Evolutionary conservation across 2,888 invertebrate species (phyloP).

Genomic region (Timema cristinae): DNA sequence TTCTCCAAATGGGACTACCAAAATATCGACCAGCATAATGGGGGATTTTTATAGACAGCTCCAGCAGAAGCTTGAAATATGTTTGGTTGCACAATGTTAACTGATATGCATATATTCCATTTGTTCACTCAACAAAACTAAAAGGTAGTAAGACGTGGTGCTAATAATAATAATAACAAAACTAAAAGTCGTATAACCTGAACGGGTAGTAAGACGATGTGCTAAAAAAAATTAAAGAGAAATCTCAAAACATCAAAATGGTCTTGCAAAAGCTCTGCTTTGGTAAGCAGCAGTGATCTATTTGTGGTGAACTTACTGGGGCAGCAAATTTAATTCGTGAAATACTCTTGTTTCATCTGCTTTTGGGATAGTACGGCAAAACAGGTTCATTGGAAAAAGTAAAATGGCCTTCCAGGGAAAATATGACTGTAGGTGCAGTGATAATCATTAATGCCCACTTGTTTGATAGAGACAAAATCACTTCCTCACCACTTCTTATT

Average conservation of each 20-base stretch:
- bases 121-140: conserved; percentile 23
- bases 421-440: too few species aligned
- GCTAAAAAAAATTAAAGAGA: conserved; percentile 19
- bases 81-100: background rate
- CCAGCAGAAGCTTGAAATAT: conserved; percentile 7
- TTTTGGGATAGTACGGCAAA: conserved; percentile 34
- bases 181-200: background rate
- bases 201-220: too few species aligned
- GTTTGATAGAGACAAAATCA: background rate
- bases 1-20: background rate
- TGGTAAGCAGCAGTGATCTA: conserved; percentile 27
- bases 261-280: conserved; percentile 23
- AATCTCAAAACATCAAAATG: conserved; percentile 28
- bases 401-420: too few species aligned
- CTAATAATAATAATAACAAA: conserved; percentile 9
- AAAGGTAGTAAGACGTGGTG: too few species aligned
- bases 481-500: background rate
- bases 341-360: conserved; percentile 35
- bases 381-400: conserved; percentile 6
- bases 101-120: conserved; percentile 10
- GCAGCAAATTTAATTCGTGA: conserved; percentile 35
- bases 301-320: conserved; percentile 33
- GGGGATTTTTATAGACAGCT: conserved; percentile 4
- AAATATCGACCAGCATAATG: conserved; percentile 5
- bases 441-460: too few species aligned